These are phyloP conservation scores for Caenorhabditis virilis DNA, from an alignment of 2,888 invertebrate genomes.

Conservation along the genomic window DNA sequence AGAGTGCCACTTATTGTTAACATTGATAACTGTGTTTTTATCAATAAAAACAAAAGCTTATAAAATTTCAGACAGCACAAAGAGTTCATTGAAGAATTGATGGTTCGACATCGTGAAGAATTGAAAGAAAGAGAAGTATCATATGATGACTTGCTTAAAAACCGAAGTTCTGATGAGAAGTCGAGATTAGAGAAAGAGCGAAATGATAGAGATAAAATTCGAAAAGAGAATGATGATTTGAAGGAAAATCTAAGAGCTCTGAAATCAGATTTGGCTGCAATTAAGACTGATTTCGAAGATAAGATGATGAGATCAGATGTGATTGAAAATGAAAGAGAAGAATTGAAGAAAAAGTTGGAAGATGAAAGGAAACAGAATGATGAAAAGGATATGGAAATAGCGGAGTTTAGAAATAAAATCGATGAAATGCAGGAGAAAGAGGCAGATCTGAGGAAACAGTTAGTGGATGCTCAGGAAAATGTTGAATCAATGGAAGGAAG, in stretches of 20 bases:
- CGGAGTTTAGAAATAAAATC: slow-evolving; percentile 27
- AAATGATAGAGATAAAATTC: slow-evolving; percentile 23
- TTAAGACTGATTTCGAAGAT: slow-evolving; percentile 38
- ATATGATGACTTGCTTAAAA: slow-evolving; percentile 12
- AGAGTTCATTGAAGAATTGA: slow-evolving; percentile 52
- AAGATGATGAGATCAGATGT: slow-evolving; percentile 13
- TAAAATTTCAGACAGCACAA: slow-evolving; percentile 48
- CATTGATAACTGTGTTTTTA: too few species aligned
- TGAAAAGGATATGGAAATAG: slow-evolving; percentile 31
- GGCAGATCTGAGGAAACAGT: slow-evolving; percentile 33
- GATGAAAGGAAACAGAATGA: slow-evolving; percentile 26
- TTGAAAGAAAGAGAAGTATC: slow-evolving; percentile 32
- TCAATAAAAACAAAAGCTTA: too few species aligned
- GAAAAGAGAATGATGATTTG: slow-evolving; percentile 35
- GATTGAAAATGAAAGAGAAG: slow-evolving; percentile 32
- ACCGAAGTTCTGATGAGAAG: slow-evolving; percentile 16
- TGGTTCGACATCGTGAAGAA: slow-evolving; percentile 45
- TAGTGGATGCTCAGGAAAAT: slow-evolving; percentile 20
- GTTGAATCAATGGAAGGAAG: slow-evolving; percentile 22
- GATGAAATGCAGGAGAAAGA: slow-evolving; percentile 41
- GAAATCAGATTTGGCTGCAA: slow-evolving; percentile 32
- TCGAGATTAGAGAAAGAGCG: slow-evolving; percentile 13
- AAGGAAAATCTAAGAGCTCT: slow-evolving; percentile 25
- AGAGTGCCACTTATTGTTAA: too few species aligned
- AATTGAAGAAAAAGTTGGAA: slow-evolving; percentile 25